Conservation (phyloP, 1,140 invertebrate species). For the Drosophila funebris region DNA sequence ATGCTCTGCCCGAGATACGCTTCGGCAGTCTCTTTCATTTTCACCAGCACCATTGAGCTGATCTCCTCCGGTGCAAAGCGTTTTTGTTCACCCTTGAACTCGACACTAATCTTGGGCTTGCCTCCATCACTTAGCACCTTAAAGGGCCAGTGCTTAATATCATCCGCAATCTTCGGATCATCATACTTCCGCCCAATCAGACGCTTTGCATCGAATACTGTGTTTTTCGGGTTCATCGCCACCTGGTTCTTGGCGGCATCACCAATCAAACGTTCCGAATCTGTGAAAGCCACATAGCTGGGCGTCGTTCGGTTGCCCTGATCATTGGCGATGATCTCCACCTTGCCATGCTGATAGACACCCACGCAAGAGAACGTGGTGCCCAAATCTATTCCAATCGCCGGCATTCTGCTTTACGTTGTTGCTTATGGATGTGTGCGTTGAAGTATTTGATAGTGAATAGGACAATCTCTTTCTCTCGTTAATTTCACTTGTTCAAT, state of each 20-base stretch:
- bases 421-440: not conserved
- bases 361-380: conserved; percentile 92
- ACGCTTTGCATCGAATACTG: conserved; percentile 85
- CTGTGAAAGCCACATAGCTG: conserved; percentile 98
- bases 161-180: conserved; percentile 89
- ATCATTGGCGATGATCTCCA: conserved; percentile 97
- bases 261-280: conserved; percentile 97
- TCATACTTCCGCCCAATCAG: conserved; percentile 88
- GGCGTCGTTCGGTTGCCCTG: conserved; percentile 98
- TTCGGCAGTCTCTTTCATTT: conserved; percentile 93
- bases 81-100: conserved; percentile 90
- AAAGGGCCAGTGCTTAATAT: conserved; percentile 92
- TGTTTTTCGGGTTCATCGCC: conserved; percentile 80
- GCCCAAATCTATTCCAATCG: conserved; percentile 91
- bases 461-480: not conserved
- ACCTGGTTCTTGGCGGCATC: conserved; percentile 92
- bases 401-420: conserved; percentile 83
- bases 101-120: conserved; percentile 89
- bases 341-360: conserved; percentile 92
- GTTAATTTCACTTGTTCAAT: not conserved
- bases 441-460: not conserved
- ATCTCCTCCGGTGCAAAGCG: conserved; percentile 91
- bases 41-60: conserved; percentile 90
- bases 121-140: conserved; percentile 87
- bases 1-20: conserved; percentile 89